These are phyloP conservation scores for Drosophila pallidifrons DNA, from an alignment of 1,140 invertebrate species.

Conservation along the genomic window DNA sequence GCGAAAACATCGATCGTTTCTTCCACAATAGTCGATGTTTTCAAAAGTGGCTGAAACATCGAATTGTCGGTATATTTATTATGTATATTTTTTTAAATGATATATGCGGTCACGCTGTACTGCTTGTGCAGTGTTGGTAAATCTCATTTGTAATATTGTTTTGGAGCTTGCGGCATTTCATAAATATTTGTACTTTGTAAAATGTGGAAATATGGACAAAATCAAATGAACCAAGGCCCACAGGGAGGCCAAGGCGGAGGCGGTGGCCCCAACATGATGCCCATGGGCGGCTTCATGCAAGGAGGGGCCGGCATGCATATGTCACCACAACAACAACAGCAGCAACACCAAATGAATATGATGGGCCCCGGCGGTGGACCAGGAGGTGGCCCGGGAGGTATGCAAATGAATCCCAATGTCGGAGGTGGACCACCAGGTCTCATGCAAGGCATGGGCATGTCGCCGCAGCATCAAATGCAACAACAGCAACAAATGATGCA, in stretches of 20 bases:
- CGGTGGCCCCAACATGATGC: conserved; percentile 75
- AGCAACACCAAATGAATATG: conserved; percentile 75
- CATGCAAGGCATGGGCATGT: conserved; percentile 74
- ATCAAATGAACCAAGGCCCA: conserved; percentile 65
- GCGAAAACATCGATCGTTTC: too few species aligned
- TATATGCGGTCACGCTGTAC: neutral
- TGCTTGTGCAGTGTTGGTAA: conserved; percentile 28
- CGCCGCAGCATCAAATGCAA: conserved; percentile 71
- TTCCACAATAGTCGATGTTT: too few species aligned
- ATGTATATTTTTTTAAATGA: too few species aligned
- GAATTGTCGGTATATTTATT: too few species aligned
- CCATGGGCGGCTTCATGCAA: conserved; percentile 69
- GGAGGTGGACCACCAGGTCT: conserved; percentile 57
- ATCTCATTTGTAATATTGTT: conserved; percentile 22
- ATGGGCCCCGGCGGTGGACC: conserved; percentile 44
- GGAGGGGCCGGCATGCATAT: conserved; percentile 63
- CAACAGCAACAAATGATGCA: conserved; percentile 65
- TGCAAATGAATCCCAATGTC: conserved; percentile 67
- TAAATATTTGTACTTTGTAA: conserved; percentile 3
- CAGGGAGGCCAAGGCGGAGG: conserved; percentile 23
- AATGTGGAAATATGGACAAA: conserved; percentile 77
- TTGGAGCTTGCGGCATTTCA: neutral
- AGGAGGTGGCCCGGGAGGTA: conserved; percentile 55
- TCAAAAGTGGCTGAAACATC: too few species aligned
- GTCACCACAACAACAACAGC: conserved; percentile 72